Evolutionary conservation across 2,113 vertebrate genomes (phyloP).

Genomic region (Columbina picui): DNA sequence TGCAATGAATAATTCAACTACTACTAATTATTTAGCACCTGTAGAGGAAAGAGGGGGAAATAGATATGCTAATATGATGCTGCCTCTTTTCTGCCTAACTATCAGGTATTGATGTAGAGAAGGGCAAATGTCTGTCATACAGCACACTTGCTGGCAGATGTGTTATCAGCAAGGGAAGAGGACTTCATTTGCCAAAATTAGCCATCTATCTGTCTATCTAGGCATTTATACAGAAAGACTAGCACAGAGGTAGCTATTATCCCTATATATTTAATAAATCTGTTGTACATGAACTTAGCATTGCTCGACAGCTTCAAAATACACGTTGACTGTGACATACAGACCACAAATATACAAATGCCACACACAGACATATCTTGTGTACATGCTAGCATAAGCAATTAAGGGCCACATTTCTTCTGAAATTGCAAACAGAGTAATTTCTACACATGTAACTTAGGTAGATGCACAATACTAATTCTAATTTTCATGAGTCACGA

Average conservation of each 20-base stretch:
- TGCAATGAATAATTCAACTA: slow-evolving; percentile 70
- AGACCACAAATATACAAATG: not conserved
- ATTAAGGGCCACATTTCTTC: not conserved
- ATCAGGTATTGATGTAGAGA: slow-evolving; percentile 38
- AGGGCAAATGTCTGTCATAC: slow-evolving; percentile 39
- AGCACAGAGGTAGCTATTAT: not conserved
- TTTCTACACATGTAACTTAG: not conserved
- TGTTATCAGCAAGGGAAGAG: slow-evolving; percentile 20
- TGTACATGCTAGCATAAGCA: not conserved
- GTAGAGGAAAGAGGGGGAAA: slow-evolving; percentile 63
- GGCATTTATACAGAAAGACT: not conserved
- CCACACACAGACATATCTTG: not conserved
- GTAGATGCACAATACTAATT: not conserved
- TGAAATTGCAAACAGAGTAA: not conserved
- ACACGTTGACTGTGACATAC: not conserved
- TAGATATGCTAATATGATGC: slow-evolving; percentile 52
- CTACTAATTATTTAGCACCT: slow-evolving; percentile 74
- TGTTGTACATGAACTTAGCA: not conserved
- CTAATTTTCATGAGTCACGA: not conserved
- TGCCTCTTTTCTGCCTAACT: slow-evolving; percentile 67
- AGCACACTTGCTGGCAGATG: slow-evolving; percentile 23
- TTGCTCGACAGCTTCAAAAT: not conserved
- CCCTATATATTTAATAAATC: not conserved
- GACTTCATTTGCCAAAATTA: slow-evolving; percentile 6
- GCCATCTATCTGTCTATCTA: not conserved